Base-by-base conservation (phyloP, 2,888 invertebrate species). In the Melitaea athalia region DNA sequence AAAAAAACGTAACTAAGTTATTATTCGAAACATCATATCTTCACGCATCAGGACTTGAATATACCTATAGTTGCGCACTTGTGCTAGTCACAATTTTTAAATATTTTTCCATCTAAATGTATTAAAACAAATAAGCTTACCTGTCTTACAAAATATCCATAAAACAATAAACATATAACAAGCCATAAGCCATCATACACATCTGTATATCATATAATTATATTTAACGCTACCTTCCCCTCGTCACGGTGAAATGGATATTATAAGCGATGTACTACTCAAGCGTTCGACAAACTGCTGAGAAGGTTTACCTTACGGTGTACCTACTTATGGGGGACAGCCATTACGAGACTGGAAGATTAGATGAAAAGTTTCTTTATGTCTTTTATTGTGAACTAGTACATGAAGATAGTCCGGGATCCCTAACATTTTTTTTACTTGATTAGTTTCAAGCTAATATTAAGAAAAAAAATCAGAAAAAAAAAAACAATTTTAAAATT, bases 211-310 rank as follows among this genome's bases (percentile, higher is more conserved):
- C 38, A 38, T 31, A 52, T 52, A 12, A 17, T 17, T 52, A 24
- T 5, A 24, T 52, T 17, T 67, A 63, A 50, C 43, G n/a, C 15
- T 50, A 15, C 63, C 61, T 49, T 65, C 68, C 71, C 71, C 67
- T 64, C 38, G 43, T 77, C 66, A 66, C 66, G 66, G 53, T 66
- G 77, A 82, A 77, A 82, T 82, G 83, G 75, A 79, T 79, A 81
- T 83, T 82, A 79, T 76, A 78, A 73, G 77, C 85, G 80, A 83
- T 71, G 78, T 77, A 76, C 72, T 78, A 77, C 77, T 83, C 83
- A 84, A 80, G 79, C 75, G 68, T 76, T 78, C 78, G 78, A 76
- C 80, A 79, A 79, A 86, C 85, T 81, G 87, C 88, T 87, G 89
- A 87, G 88, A 86, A 79, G 81, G 79, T 75, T 78, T 84, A 78